Evolutionary conservation across 2,113 vertebrate genomes (phyloP), one percentile per base, ranked within the genome.

Genomic region (Melospiza georgiana): DNA sequence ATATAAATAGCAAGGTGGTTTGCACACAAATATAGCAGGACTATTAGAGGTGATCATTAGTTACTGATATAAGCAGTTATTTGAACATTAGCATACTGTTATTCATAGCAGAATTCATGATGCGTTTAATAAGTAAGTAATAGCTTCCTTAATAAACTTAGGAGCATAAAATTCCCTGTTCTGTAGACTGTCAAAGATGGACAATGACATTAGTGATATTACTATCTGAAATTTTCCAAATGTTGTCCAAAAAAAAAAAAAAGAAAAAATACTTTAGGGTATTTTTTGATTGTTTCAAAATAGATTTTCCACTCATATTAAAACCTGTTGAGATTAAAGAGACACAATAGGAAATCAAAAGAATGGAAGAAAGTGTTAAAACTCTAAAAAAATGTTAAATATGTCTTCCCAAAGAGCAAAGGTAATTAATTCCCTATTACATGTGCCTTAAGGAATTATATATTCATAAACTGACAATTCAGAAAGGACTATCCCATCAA

Each of bases 41-140:
- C n/a, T 88, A 84, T 94, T 93, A 95, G 55, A 92, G 25, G 35
- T 92, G 83, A 92, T 94, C 79, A 95, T 93, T 96, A 96, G 75
- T 93, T 90, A 69, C 68, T 93, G 88, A 96, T 84, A 89, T 37
- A 89, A 92, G 84, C 93, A 89, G 73, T 81, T 94, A 92, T 75
- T 84, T 92, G 73, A 94, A 78, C 61, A 87, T 92, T 95, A 92
- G 78, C 94, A 78, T 87, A 87, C 61, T 89, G 43, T 89, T 91
- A 94, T 90, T 92, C 80, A 89, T 75, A 81, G 80, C 27, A 48
- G 80, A 90, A 87, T 89, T 89, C 88, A 93, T 90, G 84, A 92
- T 52, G 73, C 22, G 3, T 81, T 81, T 87, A 20, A 51, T 61
- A 77, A 88, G 59, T 86, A 82, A 89, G 82, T 83, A 83, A 84